Percentiles rank a stretch among this genome's conserved stretches.
These are phyloP conservation scores for Chydorus sphaericus DNA, from an alignment of 2,888 invertebrate genomes.

Conservation along the genomic window DNA sequence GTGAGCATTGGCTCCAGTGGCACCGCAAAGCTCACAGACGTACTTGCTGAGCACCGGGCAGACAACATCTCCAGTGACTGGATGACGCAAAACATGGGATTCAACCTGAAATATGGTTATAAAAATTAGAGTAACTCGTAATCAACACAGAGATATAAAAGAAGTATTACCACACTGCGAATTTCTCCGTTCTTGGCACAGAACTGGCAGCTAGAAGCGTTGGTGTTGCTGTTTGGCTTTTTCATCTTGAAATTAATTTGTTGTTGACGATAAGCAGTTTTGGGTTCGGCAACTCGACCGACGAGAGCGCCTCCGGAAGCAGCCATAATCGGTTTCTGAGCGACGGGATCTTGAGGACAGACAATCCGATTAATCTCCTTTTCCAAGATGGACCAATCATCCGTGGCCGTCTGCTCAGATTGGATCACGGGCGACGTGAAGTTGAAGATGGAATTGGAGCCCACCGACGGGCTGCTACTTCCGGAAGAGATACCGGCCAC, in stretches of 20 bases:
- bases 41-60: constrained; percentile 21
- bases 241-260: no score
- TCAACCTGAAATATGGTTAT: background rate
- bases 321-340: background rate
- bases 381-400: background rate
- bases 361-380: background rate
- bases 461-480: background rate
- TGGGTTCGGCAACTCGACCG: background rate
- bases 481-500: no score
- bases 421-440: no score
- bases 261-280: no score
- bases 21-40: constrained; percentile 20
- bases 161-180: background rate
- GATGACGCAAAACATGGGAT: background rate
- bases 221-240: background rate
- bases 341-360: background rate
- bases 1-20: constrained; percentile 22
- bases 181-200: background rate
- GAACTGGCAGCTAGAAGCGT: background rate
- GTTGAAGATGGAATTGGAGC: background rate
- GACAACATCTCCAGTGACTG: constrained; percentile 13
- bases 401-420: background rate
- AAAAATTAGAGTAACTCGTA: background rate
- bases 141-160: background rate
- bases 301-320: background rate